These are phyloP conservation scores for Osmerus mordax DNA, from an alignment of 2,113 vertebrate species.

Conservation along the genomic window DNA sequence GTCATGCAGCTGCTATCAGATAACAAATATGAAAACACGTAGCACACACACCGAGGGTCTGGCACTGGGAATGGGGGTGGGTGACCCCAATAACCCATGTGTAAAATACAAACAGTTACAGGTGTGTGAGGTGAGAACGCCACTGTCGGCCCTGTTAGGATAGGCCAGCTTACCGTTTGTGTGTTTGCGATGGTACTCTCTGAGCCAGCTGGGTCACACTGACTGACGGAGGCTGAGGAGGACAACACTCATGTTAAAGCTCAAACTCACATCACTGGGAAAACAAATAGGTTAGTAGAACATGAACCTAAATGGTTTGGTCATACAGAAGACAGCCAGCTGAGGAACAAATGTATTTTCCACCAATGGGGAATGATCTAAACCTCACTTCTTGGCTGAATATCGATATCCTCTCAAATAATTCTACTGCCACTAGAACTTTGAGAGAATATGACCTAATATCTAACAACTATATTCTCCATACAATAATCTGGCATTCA, in stretches of 20 bases:
- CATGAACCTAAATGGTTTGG: neutral
- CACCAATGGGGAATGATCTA: too few relatives aligned
- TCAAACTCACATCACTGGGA: too few relatives aligned
- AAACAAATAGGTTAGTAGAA: neutral
- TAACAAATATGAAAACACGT: slow-evolving; percentile 6
- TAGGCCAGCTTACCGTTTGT: slow-evolving; percentile 70
- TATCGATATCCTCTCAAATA: too few relatives aligned
- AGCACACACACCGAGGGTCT: slow-evolving; percentile 10
- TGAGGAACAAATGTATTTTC: neutral
- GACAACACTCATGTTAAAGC: slow-evolving; percentile 17
- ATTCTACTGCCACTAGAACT: too few relatives aligned
- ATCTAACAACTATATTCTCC: too few relatives aligned
- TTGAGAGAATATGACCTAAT: too few relatives aligned
- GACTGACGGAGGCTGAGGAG: slow-evolving; percentile 49
- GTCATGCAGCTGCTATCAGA: slow-evolving; percentile 25
- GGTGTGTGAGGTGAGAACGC: neutral
- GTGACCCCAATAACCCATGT: neutral
- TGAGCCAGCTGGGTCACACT: slow-evolving; percentile 79
- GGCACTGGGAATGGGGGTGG: neutral
- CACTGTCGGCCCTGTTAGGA: neutral
- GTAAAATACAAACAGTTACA: neutral
- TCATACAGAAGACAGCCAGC: neutral
- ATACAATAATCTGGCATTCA: too few relatives aligned
- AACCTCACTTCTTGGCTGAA: too few relatives aligned
- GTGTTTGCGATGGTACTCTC: slow-evolving; percentile 39